Evolutionary conservation across 1,140 invertebrate species (phyloP), one percentile per base, ranked within the genome.

Genomic region (Zaprionus inermis): DNA sequence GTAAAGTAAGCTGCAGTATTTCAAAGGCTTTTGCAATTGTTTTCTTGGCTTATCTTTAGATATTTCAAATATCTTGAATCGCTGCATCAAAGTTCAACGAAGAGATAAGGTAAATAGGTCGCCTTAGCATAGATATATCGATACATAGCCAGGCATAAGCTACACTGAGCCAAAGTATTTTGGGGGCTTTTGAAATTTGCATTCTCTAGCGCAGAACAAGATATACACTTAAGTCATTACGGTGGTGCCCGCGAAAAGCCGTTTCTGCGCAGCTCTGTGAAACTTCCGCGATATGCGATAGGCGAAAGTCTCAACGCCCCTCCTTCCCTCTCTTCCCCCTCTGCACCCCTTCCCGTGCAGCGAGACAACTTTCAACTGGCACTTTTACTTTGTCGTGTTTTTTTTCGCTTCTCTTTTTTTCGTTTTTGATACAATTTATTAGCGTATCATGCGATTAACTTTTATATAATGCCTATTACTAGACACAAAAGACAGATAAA

Each of bases 391-490:
- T 32, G 30, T 32, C 30, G 30, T 32, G 30, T 32, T 7, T 32
- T 32, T 32, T 32, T 32, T 32, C 9, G 30, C 30, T 44, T 44
- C n/a, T n/a, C n/a, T 44, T 16, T 44, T 44, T 18, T 16, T 16
- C 6, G 36, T 18, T 44, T 44, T 9, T 16, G n/a, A 44, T 44
- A 44, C 38, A 44, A 44, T 44, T 44, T 44, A 44, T 44, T 44
- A 18, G 38, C 38, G 38, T 44, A 44, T 44, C 38, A 44, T 44
- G 38, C 38, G 38, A 44, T 44, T 44, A 44, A 44, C 38, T 44
- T 44, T 44, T 44, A 44, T 44, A 44, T 44, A 44, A 44, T 44
- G n/a, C 38, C 38, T 44, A 44, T 44, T 44, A 44, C 38, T 44
- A 44, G 38, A 44, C 38, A 16, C 38, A 44, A 44, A 44, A 44